phyloP scores from a whole-genome alignment of 2,113 vertebrate species.

The Prunella fulvescens region DNA sequence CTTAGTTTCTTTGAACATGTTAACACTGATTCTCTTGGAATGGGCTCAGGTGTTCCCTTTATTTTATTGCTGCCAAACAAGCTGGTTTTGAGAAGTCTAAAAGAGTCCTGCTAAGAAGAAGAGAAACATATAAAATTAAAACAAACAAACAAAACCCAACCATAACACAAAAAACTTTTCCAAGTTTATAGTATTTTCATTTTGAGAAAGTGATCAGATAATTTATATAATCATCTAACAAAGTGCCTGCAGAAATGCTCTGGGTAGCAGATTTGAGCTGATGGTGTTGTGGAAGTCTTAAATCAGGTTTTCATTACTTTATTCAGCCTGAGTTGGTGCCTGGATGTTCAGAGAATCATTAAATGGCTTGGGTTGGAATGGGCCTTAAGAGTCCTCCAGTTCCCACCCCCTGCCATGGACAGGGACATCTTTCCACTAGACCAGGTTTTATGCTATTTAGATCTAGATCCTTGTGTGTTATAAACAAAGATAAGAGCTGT shows the following conservation, averaged over 20 bases:
- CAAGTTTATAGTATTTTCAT: background rate
- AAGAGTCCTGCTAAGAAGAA: background rate
- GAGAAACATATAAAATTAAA: background rate
- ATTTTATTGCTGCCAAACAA: background rate
- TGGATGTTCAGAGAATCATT: background rate
- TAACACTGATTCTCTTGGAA: background rate
- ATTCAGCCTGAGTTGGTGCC: background rate
- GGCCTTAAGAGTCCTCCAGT: background rate
- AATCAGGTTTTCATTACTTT: background rate
- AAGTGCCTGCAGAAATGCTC: background rate
- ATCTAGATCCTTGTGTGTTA: background rate
- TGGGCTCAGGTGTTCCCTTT: background rate
- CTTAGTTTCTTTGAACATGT: accelerated
- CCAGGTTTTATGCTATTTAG: background rate
- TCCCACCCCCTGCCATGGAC: background rate
- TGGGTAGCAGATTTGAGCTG: background rate
- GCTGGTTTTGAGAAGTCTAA: background rate
- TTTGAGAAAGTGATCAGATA: background rate
- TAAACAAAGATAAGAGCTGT: background rate
- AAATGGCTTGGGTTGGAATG: background rate
- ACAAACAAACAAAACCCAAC: background rate
- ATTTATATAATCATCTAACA: background rate
- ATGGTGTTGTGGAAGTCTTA: background rate
- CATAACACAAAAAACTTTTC: background rate
- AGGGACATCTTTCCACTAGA: background rate